phyloP scores from a whole-genome alignment of 1,140 invertebrate genomes.

The Penaeus indicus region DNA sequence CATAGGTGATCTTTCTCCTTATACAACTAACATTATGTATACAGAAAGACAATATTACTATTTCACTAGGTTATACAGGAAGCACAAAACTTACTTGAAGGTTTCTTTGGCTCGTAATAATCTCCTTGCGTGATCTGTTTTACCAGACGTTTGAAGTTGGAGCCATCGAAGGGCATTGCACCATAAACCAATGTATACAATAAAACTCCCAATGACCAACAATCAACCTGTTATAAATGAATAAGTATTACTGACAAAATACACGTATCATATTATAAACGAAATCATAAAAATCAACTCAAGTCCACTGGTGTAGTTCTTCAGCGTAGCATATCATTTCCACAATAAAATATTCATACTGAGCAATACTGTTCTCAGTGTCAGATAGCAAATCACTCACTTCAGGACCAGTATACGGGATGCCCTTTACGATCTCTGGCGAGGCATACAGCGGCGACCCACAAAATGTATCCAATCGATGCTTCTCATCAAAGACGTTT shows the following conservation, averaged over 20 bases:
- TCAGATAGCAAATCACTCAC: slow-evolving; percentile 68
- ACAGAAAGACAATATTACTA: neutral
- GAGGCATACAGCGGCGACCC: slow-evolving; percentile 98
- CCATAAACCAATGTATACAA: slow-evolving; percentile 98
- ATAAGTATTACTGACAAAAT: slow-evolving; percentile 41
- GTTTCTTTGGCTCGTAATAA: slow-evolving; percentile 96
- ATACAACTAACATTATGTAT: no score
- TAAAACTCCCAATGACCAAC: slow-evolving; percentile 97
- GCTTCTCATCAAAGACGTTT: slow-evolving; percentile 94
- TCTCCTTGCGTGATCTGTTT: slow-evolving; percentile 97
- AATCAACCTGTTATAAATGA: slow-evolving; percentile 76
- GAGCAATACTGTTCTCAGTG: no score
- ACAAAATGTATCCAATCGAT: slow-evolving; percentile 94
- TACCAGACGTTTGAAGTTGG: slow-evolving; percentile 96
- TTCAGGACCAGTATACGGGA: slow-evolving; percentile 97
- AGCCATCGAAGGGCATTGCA: slow-evolving; percentile 99
- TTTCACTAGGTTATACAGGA: neutral
- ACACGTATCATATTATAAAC: neutral
- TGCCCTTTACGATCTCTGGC: slow-evolving; percentile 98
- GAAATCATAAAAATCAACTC: neutral
- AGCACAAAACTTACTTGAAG: slow-evolving; percentile 81
- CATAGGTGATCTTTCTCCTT: no score
- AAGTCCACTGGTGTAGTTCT: neutral
- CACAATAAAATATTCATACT: no score
- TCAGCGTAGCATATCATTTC: neutral